Evolutionary conservation across 2,113 vertebrate genomes (phyloP).

Genomic region (Nannobrachium achirus): DNA sequence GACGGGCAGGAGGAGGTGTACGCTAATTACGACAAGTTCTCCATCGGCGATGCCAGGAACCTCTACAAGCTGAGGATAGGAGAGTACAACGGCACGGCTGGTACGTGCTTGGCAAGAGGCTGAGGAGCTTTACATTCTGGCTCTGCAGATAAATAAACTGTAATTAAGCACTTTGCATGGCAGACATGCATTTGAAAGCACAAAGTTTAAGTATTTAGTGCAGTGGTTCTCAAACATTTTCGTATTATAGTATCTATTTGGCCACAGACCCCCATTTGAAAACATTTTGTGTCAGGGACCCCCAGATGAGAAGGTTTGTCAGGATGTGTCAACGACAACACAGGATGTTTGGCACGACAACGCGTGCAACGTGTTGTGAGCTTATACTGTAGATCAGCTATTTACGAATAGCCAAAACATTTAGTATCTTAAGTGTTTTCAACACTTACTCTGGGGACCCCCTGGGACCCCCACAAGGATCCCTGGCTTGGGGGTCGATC

Average conservation of each 20-base stretch:
- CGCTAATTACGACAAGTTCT: slow-evolving; percentile 93
- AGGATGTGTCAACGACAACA: too few species aligned
- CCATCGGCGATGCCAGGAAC: slow-evolving; percentile 86
- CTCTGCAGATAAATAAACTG: background rate
- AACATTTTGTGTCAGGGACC: too few species aligned
- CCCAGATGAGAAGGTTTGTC: too few species aligned
- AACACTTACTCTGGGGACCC: too few species aligned
- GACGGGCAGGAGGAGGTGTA: slow-evolving; percentile 90
- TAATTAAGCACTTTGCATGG: background rate
- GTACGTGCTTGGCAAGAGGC: slow-evolving; percentile 67
- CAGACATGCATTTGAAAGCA: background rate
- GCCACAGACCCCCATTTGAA: too few species aligned
- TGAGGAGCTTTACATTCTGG: background rate
- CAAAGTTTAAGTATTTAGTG: too few species aligned
- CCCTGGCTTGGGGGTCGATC: background rate
- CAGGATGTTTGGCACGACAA: too few species aligned
- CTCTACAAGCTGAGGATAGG: slow-evolving; percentile 94
- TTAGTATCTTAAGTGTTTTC: background rate
- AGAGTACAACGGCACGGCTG: slow-evolving; percentile 93
- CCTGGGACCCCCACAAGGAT: too few species aligned
- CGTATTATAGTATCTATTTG: too few species aligned
- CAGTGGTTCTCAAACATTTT: too few species aligned
- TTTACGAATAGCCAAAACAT: background rate
- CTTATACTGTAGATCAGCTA: too few species aligned
- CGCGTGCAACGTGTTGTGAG: too few species aligned